Base-by-base conservation (phyloP, 2,113 vertebrate species). In the Indicator indicator region DNA sequence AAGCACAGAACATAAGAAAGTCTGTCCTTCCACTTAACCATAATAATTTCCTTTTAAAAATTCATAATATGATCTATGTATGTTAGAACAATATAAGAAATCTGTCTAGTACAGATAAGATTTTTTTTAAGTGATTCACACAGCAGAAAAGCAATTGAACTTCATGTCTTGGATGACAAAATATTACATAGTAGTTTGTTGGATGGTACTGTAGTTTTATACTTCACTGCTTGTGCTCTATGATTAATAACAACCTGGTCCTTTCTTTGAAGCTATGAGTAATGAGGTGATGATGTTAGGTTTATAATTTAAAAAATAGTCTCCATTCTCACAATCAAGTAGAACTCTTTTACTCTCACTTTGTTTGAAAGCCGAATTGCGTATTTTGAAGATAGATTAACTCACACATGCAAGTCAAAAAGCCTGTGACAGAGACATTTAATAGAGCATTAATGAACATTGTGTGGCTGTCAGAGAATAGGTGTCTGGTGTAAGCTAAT, bases 401-500 rank as follows among this genome's bases (percentile, higher is more conserved):
- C 20, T 52, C 20, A 19, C 9, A n/a, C 3, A 8, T 59, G 8
- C 28, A 38, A 67, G n/a, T 69, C n/a, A 42, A 62, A 67, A 83
- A 74, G 9, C 23, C 52, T 38, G 23, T 86, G 54, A 65, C 6
- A 11, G 33, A 68, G 42, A 54, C 11, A 72, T 48, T 33, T 74
- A 65, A 28, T 69, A 38, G 8, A 52, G 4, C 3, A 16, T 80
- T 74, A 44, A 28, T 28, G 11, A 71, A 38, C n/a, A 55, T 26
- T 20, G 10, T 0, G 0, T 70, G 59, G 26, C 8, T n/a, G 38
- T 63, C 38, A 56, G 24, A 86, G n/a, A 83, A 30, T 3, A 55
- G 36, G 6, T 63, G 9, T 40, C 60, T 74, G 30, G 26, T 16
- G 59, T 58, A 65, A 76, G 12, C 7, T 77, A 15, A 26, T 56